Evolutionary conservation across 2,797 vertebrate genomes (phyloP).

Genomic region (Lepilemur ruficaudatus): DNA sequence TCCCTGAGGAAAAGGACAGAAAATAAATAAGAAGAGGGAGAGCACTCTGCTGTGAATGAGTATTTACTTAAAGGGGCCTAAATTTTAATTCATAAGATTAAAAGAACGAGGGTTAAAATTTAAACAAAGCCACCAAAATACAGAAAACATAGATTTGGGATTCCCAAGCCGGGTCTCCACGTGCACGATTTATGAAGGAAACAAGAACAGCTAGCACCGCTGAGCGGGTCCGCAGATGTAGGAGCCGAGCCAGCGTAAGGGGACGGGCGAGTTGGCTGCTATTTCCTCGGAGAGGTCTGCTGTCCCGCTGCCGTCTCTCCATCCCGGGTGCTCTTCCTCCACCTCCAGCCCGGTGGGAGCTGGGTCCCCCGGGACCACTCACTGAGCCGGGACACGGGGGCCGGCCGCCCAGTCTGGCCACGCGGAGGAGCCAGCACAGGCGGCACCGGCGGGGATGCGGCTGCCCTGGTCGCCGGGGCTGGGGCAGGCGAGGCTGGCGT

Average conservation of each 20-base stretch:
- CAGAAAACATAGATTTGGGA: not conserved
- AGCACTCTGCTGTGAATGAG: not conserved
- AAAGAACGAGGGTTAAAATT: not conserved
- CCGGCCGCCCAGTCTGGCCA: not conserved
- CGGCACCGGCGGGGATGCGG: too few relatives aligned
- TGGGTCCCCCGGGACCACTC: accelerated
- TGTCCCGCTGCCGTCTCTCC: accelerated
- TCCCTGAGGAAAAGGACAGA: not conserved
- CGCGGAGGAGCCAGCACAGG: accelerated
- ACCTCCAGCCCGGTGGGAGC: not conserved
- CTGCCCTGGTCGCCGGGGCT: accelerated
- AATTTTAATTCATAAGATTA: not conserved
- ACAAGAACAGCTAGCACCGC: not conserved
- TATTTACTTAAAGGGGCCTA: not conserved
- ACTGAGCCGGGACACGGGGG: not conserved
- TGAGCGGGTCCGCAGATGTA: accelerated
- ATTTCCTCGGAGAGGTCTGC: not conserved
- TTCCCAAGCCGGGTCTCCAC: not conserved
- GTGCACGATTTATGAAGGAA: not conserved
- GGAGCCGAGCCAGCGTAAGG: not conserved
- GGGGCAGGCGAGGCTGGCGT: not conserved
- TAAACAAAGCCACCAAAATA: not conserved
- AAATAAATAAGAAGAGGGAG: accelerated
- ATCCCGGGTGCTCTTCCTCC: accelerated
- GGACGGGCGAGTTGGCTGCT: accelerated